Base-by-base conservation (phyloP, 2,113 vertebrate genomes). In the Gobio gobio region DNA sequence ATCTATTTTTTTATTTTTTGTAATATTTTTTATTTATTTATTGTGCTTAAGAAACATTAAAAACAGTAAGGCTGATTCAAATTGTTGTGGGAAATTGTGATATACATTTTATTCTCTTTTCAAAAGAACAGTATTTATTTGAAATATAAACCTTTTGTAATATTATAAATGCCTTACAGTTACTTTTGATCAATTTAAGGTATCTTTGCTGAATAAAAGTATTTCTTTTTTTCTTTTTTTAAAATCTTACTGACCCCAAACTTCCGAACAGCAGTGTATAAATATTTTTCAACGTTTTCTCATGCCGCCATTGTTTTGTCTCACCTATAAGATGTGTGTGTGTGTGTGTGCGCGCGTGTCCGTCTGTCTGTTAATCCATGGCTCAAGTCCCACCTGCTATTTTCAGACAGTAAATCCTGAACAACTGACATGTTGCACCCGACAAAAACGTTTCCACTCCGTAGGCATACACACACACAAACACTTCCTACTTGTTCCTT, bases 351-450 rank as follows among this genome's bases (percentile, higher is more conserved):
- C 29, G 29, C 29, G 29, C 29, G 29, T 64, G 70, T 64, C 24
- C 20, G 51, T 51, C 26, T 72, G 20, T 85, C 12, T 51, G 6
- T 54, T 66, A 90, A 90, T 87, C 87, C 83, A 84, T 64, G 59
- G 83, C 43, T 86, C 64, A 87, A 40, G 77, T 85, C 85, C 73
- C 45, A 83, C 63, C 51, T 76, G 81, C 87, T 90, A 90, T 87
- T 90, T 87, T 86, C 10, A 90, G 87, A 83, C 83, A 58, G 18
- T 77, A 84, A 83, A 78, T 86, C 85, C 76, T 29, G 13, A 45
- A 66, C 76, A 68, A 77, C 66, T 33, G 36, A 83, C 77, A 49
- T 36, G 36, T 74, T 76, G 40, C 75, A 63, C 29, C 68, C 4
- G 5, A 75, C 78, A 56, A 51, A 87, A 87, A 77, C 33, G 0